Conservation (phyloP, 2,797 vertebrate species). For the Anguilla marmorata region DNA sequence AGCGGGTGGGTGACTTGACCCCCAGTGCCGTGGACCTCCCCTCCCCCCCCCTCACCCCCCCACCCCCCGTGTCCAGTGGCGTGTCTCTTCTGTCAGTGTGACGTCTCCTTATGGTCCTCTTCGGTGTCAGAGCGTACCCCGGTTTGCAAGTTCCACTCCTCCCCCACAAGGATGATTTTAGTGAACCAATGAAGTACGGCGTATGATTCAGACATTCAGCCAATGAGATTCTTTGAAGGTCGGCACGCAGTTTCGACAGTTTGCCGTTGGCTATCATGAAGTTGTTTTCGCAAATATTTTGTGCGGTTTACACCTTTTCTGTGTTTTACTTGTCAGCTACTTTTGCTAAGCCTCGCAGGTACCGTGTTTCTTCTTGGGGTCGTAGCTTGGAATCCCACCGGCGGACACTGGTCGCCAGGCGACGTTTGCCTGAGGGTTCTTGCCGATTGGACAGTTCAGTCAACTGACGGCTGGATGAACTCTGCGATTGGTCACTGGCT, state of each 20-base stretch:
- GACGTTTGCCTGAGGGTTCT: background rate
- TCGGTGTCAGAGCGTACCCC: background rate
- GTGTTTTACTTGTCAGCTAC: conserved; percentile 37
- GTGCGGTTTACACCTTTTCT: background rate
- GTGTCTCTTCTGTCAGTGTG: conserved; percentile 6
- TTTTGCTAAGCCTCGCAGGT: conserved; percentile 24
- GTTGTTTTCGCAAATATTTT: conserved; percentile 4
- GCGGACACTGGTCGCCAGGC: background rate
- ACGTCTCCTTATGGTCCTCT: background rate
- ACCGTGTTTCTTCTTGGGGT: background rate
- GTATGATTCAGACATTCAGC: background rate
- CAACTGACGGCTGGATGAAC: background rate
- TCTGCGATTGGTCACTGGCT: background rate
- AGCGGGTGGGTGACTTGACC: background rate
- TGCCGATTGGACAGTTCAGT: background rate
- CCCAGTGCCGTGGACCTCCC: background rate
- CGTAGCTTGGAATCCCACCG: background rate
- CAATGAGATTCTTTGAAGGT: background rate
- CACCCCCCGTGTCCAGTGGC: background rate
- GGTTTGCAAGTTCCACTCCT: background rate
- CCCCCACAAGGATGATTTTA: background rate
- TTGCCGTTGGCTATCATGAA: background rate
- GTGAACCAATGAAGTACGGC: conserved; percentile 5
- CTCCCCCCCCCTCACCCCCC: too few species aligned
- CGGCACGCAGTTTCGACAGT: conserved; percentile 8